phyloP scores from a whole-genome alignment of 1,140 invertebrate species.

The Drosophila kanapiae region DNA sequence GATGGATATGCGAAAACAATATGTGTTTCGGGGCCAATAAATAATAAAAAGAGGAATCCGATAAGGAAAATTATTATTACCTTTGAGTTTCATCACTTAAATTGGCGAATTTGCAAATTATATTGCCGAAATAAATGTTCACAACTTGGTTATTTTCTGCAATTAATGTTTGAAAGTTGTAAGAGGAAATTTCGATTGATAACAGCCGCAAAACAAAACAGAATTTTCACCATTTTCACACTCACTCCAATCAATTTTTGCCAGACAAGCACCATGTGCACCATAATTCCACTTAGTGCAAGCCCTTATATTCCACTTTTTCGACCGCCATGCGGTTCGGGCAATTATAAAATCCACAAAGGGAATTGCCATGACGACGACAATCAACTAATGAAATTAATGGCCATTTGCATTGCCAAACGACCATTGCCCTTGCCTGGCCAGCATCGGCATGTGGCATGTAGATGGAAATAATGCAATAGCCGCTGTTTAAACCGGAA shows the following conservation, averaged over 20 bases:
- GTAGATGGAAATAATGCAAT: conserved; percentile 44
- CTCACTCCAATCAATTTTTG: conserved; percentile 35
- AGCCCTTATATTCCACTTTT: conserved; percentile 4
- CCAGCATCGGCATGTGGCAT: conserved; percentile 2
- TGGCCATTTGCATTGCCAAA: conserved; percentile 50
- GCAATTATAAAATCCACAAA: conserved; percentile 58
- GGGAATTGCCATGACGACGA: conserved; percentile 63
- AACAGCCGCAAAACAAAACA: conserved; percentile 34
- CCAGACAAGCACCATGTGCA: conserved; percentile 25
- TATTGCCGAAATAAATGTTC: not conserved
- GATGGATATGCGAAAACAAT: conserved; percentile 26
- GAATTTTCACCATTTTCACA: conserved; percentile 37
- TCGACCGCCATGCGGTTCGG: conserved; percentile 30
- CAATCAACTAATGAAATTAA: conserved; percentile 67
- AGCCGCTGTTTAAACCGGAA: conserved; percentile 33
- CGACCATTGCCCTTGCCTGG: not conserved
- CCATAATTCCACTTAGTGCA: conserved; percentile 11
- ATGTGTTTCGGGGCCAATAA: conserved; percentile 9
- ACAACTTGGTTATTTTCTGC: conserved; percentile 3
- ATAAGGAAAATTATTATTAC: conserved; percentile 8
- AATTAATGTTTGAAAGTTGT: not conserved
- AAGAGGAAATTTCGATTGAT: conserved; percentile 3
- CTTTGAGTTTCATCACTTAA: not conserved
- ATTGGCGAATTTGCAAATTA: not conserved
- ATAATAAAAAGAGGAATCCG: conserved; percentile 12